A percentile compares a stretch with the other conserved stretches of the same genome.
Evolutionary conservation across 2,113 vertebrate genomes (phyloP).

Genomic region (Cheirogaleus medius): DNA sequence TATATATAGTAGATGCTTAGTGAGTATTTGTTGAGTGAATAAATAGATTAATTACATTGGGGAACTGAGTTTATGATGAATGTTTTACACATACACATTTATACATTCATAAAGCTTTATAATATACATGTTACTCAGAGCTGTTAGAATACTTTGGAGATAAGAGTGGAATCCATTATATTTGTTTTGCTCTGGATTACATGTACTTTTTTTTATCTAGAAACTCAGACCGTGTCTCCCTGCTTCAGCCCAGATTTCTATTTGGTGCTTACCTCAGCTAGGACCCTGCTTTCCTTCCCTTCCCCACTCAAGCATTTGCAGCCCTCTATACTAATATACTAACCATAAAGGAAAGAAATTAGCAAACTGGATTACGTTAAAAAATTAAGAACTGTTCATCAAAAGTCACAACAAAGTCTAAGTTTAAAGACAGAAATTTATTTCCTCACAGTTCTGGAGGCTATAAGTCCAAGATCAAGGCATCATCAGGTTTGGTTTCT

Average conservation of each 20-base stretch:
- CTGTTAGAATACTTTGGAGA: background rate
- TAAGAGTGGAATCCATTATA: background rate
- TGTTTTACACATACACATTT: background rate
- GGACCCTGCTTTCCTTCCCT: background rate
- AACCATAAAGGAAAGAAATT: no score
- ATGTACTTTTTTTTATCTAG: background rate
- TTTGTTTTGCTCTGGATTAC: background rate
- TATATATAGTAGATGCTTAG: background rate
- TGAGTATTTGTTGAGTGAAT: background rate
- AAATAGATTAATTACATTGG: background rate
- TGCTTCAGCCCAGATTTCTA: background rate
- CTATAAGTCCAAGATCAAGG: background rate
- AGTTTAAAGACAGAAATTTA: background rate
- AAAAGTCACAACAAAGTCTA: no score
- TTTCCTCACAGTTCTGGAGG: background rate
- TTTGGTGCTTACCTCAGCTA: background rate
- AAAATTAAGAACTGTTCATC: no score
- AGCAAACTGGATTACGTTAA: no score
- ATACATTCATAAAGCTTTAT: background rate
- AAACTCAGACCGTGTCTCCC: background rate
- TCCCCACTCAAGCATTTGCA: background rate
- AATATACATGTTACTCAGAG: background rate
- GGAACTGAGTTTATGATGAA: background rate
- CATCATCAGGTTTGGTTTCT: background rate
- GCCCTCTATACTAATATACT: background rate